Evolutionary conservation across 2,797 vertebrate species (phyloP).

Genomic region (Urosaurus nigricauda): DNA sequence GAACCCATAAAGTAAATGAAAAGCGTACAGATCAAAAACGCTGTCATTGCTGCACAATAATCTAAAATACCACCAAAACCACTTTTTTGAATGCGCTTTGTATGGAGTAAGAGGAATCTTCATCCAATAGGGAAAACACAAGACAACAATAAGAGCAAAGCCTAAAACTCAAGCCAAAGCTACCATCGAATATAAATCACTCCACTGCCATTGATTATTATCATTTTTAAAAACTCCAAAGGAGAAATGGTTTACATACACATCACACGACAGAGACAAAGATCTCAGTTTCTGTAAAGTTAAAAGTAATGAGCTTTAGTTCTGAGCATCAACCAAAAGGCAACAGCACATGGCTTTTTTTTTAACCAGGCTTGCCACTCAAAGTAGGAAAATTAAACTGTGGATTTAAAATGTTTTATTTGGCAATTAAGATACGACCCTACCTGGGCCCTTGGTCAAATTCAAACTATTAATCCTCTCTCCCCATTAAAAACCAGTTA

Average conservation of each 20-base stretch:
- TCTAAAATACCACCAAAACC: slow-evolving; percentile 3
- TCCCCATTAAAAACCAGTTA: neutral
- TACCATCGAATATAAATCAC: slow-evolving; percentile 54
- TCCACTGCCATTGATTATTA: slow-evolving; percentile 12
- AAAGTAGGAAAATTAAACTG: slow-evolving; percentile 51
- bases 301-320: slow-evolving; percentile 6
- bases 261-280: slow-evolving; percentile 37
- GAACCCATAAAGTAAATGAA: neutral
- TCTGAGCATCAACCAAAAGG: slow-evolving; percentile 39
- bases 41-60: neutral
- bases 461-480: neutral
- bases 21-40: neutral
- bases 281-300: slow-evolving; percentile 18
- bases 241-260: slow-evolving; percentile 23
- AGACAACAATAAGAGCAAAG: slow-evolving; percentile 31
- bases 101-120: slow-evolving; percentile 42
- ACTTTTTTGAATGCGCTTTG: slow-evolving; percentile 48
- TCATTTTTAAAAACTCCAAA: neutral
- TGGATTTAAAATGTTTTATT: slow-evolving; percentile 50
- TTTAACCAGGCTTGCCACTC: slow-evolving; percentile 47
- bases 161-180: slow-evolving; percentile 55
- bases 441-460: neutral
- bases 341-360: slow-evolving; percentile 36
- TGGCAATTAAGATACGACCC: slow-evolving; percentile 32
- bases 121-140: slow-evolving; percentile 19